These are phyloP conservation scores for Ceratoteleas bidentatus DNA, from an alignment of 1,140 invertebrate species.

Conservation along the genomic window DNA sequence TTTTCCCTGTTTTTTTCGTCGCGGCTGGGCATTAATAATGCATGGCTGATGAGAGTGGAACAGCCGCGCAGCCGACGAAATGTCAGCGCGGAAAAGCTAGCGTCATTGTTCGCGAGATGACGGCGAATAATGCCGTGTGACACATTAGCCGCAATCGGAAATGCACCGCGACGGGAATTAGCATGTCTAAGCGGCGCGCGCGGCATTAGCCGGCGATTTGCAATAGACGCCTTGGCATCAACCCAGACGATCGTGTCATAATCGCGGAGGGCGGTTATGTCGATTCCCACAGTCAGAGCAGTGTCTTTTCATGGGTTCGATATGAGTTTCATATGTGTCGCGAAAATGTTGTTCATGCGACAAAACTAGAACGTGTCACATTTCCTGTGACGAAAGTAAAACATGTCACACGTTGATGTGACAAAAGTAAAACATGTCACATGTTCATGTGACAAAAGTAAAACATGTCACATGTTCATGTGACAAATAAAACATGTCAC, in stretches of 20 bases:
- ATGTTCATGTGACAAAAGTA: too few species aligned
- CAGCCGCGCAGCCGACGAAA: not conserved
- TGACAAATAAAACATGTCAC: too few species aligned
- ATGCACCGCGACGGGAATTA: constrained; percentile 33
- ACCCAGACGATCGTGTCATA: constrained; percentile 69
- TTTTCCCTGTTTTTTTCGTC: too few species aligned
- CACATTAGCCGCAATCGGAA: constrained; percentile 34
- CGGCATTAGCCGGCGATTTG: constrained; percentile 64
- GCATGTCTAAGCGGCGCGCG: constrained; percentile 49
- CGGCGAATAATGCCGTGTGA: constrained; percentile 17
- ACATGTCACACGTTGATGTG: too few species aligned
- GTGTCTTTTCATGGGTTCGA: constrained; percentile 62
- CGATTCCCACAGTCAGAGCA: constrained; percentile 45
- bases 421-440: too few species aligned
- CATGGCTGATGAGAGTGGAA: too few species aligned
- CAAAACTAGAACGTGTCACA: too few species aligned
- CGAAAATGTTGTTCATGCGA: too few species aligned
- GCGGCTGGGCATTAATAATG: too few species aligned
- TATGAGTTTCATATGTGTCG: too few species aligned
- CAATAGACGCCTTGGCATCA: constrained; percentile 66
- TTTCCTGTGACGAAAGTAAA: too few species aligned
- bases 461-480: too few species aligned
- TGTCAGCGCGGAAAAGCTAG: not conserved
- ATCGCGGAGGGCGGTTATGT: constrained; percentile 14
- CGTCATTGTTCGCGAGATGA: constrained; percentile 4